Evolutionary conservation across 1,140 invertebrate genomes (phyloP).

Genomic region (Eupristina koningsbergeri): DNA sequence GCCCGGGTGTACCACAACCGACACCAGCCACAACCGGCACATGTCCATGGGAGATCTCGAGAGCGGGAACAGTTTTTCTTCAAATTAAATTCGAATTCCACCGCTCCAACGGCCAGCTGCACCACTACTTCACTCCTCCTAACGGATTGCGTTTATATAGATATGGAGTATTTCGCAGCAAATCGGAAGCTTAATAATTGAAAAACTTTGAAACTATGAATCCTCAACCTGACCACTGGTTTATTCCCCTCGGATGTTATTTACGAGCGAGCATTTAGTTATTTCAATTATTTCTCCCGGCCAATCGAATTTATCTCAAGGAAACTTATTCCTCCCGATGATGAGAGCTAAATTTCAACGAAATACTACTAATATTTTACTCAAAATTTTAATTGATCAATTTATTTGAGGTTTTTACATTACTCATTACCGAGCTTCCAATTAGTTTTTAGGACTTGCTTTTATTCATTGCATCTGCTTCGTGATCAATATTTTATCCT

Average conservation of each 20-base stretch:
- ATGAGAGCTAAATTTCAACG: background rate
- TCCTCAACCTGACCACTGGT: background rate
- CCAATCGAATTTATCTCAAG: background rate
- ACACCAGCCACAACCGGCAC: background rate
- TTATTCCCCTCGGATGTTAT: background rate
- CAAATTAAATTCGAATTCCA: constrained; percentile 28
- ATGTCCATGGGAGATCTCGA: constrained; percentile 11
- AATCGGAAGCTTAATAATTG: background rate
- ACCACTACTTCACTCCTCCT: background rate
- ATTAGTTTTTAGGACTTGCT: background rate
- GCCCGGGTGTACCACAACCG: too few relatives aligned
- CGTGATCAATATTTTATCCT: background rate
- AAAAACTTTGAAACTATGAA: background rate
- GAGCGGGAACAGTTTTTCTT: constrained; percentile 28
- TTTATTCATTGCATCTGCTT: background rate
- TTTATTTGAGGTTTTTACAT: background rate
- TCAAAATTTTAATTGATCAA: background rate
- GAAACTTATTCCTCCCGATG: background rate
- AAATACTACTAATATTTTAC: background rate
- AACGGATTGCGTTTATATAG: background rate
- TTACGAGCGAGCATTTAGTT: background rate
- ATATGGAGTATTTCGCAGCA: background rate
- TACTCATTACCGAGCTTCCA: background rate
- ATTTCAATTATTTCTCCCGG: background rate
- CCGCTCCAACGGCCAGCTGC: background rate